A percentile compares a stretch with the other conserved stretches of the same genome.
Evolutionary conservation across 1,140 invertebrate species (phyloP).

Genomic region (Drosophila teissieri): DNA sequence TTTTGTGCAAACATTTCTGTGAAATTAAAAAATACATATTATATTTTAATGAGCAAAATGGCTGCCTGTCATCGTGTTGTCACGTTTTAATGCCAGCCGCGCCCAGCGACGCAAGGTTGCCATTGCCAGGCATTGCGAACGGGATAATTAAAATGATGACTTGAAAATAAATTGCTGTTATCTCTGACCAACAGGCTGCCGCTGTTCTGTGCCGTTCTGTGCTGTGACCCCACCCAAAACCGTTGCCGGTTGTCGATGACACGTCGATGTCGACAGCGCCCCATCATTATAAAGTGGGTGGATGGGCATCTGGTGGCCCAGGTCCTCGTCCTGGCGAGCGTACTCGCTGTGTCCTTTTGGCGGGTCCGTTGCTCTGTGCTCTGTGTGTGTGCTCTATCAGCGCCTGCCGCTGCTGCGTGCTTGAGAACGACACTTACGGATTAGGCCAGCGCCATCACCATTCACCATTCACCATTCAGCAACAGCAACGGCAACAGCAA

Average conservation of each 20-base stretch:
- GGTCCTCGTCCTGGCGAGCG: conserved; percentile 2
- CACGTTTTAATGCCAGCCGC: conserved; percentile 76
- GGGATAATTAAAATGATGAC: conserved; percentile 85
- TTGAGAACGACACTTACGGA: conserved; percentile 81
- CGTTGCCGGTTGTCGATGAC: conserved; percentile 68
- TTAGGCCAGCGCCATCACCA: conserved; percentile 66
- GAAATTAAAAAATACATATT: conserved; percentile 85
- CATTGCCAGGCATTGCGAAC: conserved; percentile 71
- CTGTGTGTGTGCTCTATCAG: conserved; percentile 82
- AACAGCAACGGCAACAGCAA: conserved; percentile 31
- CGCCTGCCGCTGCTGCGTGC: conserved; percentile 72
- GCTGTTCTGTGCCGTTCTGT: neutral
- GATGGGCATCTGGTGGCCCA: neutral
- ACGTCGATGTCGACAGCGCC: conserved; percentile 72
- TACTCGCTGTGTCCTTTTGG: conserved; percentile 17
- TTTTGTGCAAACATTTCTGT: conserved; percentile 84
- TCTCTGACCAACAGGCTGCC: conserved; percentile 82
- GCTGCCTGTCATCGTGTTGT: conserved; percentile 68
- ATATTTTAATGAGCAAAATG: conserved; percentile 85
- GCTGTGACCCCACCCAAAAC: conserved; percentile 40
- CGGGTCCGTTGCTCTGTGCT: conserved; percentile 16
- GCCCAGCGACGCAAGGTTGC: conserved; percentile 69
- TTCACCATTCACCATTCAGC: conserved; percentile 37
- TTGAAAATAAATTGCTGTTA: conserved; percentile 84
- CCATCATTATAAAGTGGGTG: conserved; percentile 64